Evolutionary conservation across 1,140 invertebrate genomes (phyloP).

Genomic region (Drosophila arawakana): DNA sequence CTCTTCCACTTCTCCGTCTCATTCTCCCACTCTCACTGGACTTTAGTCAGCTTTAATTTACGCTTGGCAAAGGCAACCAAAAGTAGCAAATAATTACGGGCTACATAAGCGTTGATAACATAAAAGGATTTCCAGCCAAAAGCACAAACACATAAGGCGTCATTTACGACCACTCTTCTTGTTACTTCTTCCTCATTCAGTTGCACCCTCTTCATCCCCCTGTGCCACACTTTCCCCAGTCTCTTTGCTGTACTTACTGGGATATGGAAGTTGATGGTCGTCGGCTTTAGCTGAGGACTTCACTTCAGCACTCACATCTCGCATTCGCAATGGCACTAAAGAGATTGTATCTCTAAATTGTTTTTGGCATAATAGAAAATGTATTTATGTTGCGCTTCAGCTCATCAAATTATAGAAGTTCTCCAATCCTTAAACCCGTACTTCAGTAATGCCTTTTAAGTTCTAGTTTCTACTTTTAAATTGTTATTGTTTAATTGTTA

Average conservation of each 20-base stretch:
- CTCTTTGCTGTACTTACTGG: slow-evolving; percentile 31
- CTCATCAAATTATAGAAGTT: not conserved
- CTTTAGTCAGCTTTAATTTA: slow-evolving; percentile 72
- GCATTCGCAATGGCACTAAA: slow-evolving; percentile 16
- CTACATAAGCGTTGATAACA: slow-evolving; percentile 70
- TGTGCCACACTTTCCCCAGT: not conserved
- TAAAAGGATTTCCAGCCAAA: slow-evolving; percentile 68
- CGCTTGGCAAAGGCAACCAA: slow-evolving; percentile 63
- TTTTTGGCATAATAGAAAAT: slow-evolving; percentile 60
- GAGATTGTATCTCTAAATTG: slow-evolving; percentile 69
- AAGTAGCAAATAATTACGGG: slow-evolving; percentile 79
- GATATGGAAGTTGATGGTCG: slow-evolving; percentile 30
- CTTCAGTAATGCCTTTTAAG: not conserved
- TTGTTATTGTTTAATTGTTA: not conserved
- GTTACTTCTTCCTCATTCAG: not conserved
- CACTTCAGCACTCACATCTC: slow-evolving; percentile 23
- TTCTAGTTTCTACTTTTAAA: not conserved
- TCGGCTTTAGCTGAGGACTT: slow-evolving; percentile 36
- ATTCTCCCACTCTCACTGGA: not conserved
- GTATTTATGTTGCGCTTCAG: slow-evolving; percentile 50
- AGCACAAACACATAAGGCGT: slow-evolving; percentile 46
- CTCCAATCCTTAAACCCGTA: not conserved
- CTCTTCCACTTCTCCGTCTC: not conserved
- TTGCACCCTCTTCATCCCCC: not conserved
- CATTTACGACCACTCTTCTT: slow-evolving; percentile 29